Percentiles rank a stretch among this genome's conserved stretches.
Conservation (phyloP, 2,113 vertebrate genomes). For the Eudyptes chrysolophus region DNA sequence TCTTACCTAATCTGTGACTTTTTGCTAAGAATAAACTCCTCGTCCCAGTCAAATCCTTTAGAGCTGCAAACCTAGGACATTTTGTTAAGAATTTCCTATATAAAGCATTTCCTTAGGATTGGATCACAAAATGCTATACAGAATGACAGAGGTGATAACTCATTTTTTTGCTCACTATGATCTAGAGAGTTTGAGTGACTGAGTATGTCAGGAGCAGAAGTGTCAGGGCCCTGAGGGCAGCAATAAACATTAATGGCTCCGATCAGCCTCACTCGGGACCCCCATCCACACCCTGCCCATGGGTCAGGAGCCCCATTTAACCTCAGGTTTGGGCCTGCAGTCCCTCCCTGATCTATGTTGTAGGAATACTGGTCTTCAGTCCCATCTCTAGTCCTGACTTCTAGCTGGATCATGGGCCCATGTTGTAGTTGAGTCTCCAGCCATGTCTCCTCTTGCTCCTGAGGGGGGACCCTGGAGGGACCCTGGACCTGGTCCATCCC, state of each 20-base stretch:
- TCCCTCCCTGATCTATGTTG: fast-evolving
- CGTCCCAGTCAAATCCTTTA: not conserved
- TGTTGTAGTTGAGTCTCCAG: not conserved
- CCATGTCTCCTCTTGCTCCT: not conserved
- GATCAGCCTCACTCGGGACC: not conserved
- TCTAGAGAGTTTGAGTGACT: not conserved
- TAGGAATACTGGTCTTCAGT: not conserved
- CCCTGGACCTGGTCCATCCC: not conserved
- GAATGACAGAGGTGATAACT: not conserved
- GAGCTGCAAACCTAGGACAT: not conserved
- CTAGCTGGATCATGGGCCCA: fast-evolving
- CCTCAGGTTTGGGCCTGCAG: fast-evolving
- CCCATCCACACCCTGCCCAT: too few species aligned
- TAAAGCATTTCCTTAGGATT: not conserved
- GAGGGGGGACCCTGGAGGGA: fast-evolving
- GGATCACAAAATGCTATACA: not conserved
- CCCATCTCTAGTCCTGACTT: fast-evolving
- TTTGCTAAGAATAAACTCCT: not conserved
- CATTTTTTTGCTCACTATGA: not conserved
- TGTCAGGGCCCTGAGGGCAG: not conserved
- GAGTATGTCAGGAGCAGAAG: not conserved
- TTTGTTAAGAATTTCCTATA: not conserved
- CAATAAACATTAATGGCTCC: not conserved
- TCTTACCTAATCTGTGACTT: not conserved
- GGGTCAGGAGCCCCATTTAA: not conserved